These are phyloP conservation scores for Drosophila melanogaster DNA, from an alignment of 1,140 invertebrate species.

Conservation along the genomic window Release_6_plus_ISO1_MT NT_033779.5:1475501-1476000, in stretches of 20 bases:
- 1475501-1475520: constrained; percentile 50
- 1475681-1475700: neutral
- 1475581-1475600: constrained; percentile 39
- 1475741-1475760: constrained; percentile 78
- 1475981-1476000: neutral
- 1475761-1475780: constrained; percentile 38
- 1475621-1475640: constrained; percentile 66
- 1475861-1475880: constrained; percentile 58
- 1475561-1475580: constrained; percentile 61
- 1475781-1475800: constrained; percentile 41
- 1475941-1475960: no score
- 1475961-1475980: neutral
- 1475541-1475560: neutral
- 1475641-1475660: constrained; percentile 80
- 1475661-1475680: constrained; percentile 77
- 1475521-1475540: constrained; percentile 24
- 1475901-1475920: constrained; percentile 31
- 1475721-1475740: constrained; percentile 83
- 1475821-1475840: constrained; percentile 71
- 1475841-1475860: constrained; percentile 52
- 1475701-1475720: constrained; percentile 65
- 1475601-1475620: constrained; percentile 44
- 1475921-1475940: constrained; percentile 4
- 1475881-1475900: constrained; percentile 23
- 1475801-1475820: constrained; percentile 75